Base-by-base conservation (phyloP, 2,113 vertebrate genomes). In the Stictonetta naevosa region DNA sequence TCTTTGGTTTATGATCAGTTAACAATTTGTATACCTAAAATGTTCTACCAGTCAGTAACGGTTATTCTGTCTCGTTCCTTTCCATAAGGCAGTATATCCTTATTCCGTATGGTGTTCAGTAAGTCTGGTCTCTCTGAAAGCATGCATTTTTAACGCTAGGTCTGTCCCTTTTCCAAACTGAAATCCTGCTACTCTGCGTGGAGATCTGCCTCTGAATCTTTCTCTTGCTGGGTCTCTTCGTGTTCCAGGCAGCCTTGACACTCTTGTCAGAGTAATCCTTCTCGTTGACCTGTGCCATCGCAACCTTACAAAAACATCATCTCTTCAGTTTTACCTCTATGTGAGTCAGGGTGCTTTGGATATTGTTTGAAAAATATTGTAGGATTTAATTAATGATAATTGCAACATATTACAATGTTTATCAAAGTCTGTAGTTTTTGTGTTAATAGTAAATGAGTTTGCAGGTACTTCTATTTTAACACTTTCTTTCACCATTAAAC, bases 1-100 rank as follows among this genome's bases (percentile, higher is more conserved):
- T 83, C 48, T 67, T 50, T 55, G 52, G 19, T 86, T 91, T 88
- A 33, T 71, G 74, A 68, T 75, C 56, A 36, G 48, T 56, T 60
- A 75, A 87, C 77, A 91, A 95, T 94, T 62, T 26, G 18, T 75
- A 82, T 86, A 44, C 85, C 87, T 94, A 88, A 95, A 83, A 86
- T 86, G 55, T 23, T 68, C 50, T 55, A 29, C 33, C 48, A 90
- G 83, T 68, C 42, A 21, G 64, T 93, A 92, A 74, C 83, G 29
- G 64, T 92, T 96, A 74, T 71, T 90, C 68, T 83, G 64, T 78
- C 90, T 86, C 68, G 46, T 75, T 80, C 52, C 72, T 94, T 94
- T 86, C 85, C 85, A 92, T 90, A 86, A 93, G 88, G 76, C 76
- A 78, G 73, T 95, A 68, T 86, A 40, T 94, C 73, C 79, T 44